Percentiles rank a stretch among this genome's conserved stretches.
These are phyloP conservation scores for Ophthalmolycus amberensis DNA, from an alignment of 2,113 vertebrate genomes.

Conservation along the genomic window DNA sequence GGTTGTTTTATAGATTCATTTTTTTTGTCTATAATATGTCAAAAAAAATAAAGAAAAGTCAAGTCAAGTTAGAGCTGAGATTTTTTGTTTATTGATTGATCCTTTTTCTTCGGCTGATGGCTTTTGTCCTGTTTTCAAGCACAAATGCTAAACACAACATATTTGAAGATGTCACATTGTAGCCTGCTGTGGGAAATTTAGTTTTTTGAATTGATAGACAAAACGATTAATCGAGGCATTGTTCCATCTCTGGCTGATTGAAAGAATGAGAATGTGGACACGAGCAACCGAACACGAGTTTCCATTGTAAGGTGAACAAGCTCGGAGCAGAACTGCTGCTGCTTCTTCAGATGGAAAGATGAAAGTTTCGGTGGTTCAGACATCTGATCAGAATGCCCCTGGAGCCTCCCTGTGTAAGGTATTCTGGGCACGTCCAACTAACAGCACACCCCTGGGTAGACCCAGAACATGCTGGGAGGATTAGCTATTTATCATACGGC, in stretches of 20 bases:
- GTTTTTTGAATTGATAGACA: not conserved
- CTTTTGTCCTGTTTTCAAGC: not conserved
- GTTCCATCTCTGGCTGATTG: not conserved
- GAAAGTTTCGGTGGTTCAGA: not conserved
- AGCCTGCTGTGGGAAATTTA: not conserved
- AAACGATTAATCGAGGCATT: not conserved
- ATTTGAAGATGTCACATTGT: not conserved
- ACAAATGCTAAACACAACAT: not conserved
- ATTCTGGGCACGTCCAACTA: slow-evolving; percentile 6
- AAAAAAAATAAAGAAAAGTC: not conserved
- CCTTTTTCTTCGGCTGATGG: not conserved
- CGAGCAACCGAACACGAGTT: not conserved
- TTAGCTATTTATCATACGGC: not conserved
- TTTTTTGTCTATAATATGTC: not conserved
- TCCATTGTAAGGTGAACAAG: not conserved
- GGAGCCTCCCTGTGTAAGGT: not conserved
- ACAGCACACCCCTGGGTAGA: not conserved
- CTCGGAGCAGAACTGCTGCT: not conserved
- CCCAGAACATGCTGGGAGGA: slow-evolving; percentile 4
- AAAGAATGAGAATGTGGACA: not conserved
- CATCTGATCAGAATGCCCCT: not conserved
- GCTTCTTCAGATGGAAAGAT: not conserved
- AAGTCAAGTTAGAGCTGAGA: not conserved
- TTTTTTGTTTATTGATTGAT: not conserved
- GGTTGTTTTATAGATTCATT: not conserved